Conservation (phyloP, 2,113 vertebrate genomes). For the Chaenocephalus aceratus region DNA sequence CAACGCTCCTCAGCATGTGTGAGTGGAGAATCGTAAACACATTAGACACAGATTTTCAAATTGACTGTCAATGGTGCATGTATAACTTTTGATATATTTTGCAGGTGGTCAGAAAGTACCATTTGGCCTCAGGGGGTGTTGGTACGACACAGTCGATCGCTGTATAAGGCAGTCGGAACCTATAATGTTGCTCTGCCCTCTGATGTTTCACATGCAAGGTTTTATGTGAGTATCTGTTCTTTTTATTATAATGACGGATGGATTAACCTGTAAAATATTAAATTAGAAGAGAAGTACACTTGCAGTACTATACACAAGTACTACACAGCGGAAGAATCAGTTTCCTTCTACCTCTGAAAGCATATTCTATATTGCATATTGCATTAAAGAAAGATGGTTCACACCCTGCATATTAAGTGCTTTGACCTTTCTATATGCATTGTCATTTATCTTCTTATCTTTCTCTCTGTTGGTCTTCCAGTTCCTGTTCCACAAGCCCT, state of each 20-base stretch:
- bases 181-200: conserved; percentile 98
- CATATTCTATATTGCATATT: too few species aligned
- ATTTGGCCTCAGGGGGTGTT: conserved; percentile 98
- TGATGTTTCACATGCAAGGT: conserved; percentile 96
- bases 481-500: conserved; percentile 98
- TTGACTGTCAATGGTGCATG: background rate
- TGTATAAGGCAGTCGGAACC: conserved; percentile 96
- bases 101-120: conserved; percentile 96
- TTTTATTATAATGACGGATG: background rate
- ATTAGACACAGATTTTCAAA: background rate
- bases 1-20: conserved; percentile 97
- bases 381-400: background rate
- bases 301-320: background rate
- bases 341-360: background rate
- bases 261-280: background rate
- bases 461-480: conserved; percentile 67
- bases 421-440: background rate
- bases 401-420: background rate
- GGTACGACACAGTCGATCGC: conserved; percentile 94
- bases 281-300: background rate
- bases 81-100: conserved; percentile 12
- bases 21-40: conserved; percentile 75
- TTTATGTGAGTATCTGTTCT: conserved; percentile 92
- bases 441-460: background rate
- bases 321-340: background rate